These are phyloP conservation scores for Trachelus iudaicus DNA, from an alignment of 2,888 invertebrate genomes.

Conservation along the genomic window DNA sequence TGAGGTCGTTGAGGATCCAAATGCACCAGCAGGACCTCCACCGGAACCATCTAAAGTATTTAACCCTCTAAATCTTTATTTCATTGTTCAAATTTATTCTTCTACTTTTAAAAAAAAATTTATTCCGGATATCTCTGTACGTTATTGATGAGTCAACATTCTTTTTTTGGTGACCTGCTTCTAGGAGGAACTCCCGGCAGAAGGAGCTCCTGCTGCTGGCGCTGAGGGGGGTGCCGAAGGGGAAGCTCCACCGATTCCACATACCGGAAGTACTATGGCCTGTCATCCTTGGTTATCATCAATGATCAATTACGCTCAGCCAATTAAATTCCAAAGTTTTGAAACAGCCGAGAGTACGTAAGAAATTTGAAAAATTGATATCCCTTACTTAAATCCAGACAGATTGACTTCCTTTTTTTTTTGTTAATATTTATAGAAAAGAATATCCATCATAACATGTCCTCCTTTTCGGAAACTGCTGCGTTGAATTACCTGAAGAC, in stretches of 20 bases:
- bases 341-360: slow-evolving; percentile 73
- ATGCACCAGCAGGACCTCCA: slow-evolving; percentile 56
- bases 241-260: slow-evolving; percentile 64
- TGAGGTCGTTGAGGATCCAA: slow-evolving; percentile 68
- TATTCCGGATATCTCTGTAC: background rate
- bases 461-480: slow-evolving; percentile 76
- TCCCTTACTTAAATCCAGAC: slow-evolving; percentile 21
- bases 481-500: slow-evolving; percentile 75
- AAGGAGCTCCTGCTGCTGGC: slow-evolving; percentile 69
- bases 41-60: slow-evolving; percentile 48
- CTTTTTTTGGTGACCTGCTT: background rate
- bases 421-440: slow-evolving; percentile 68
- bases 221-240: slow-evolving; percentile 67
- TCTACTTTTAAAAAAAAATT: background rate
- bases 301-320: slow-evolving; percentile 78
- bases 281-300: slow-evolving; percentile 77
- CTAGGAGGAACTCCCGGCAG: slow-evolving; percentile 40
- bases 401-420: slow-evolving; percentile 10
- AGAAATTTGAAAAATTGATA: background rate
- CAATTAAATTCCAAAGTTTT: slow-evolving; percentile 77
- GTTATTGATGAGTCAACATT: background rate
- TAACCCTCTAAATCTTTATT: background rate
- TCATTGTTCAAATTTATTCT: background rate
- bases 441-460: slow-evolving; percentile 76
- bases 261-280: slow-evolving; percentile 75